Evolutionary conservation across 2,797 vertebrate species (phyloP).

Genomic region (Leptoclinus maculatus): DNA sequence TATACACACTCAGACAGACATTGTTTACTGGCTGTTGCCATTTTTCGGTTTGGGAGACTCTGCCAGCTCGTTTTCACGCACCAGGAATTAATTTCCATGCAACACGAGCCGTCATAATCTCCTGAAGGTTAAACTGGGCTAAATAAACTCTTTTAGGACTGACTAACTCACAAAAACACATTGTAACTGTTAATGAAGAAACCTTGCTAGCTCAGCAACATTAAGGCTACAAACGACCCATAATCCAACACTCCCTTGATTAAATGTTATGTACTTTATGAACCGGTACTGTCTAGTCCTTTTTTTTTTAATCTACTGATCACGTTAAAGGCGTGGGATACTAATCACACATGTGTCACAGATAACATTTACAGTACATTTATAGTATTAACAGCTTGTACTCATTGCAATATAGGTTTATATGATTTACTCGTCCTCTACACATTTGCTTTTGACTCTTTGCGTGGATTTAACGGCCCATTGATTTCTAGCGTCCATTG

Average conservation of each 20-base stretch:
- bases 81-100: background rate
- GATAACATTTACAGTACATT: background rate
- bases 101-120: background rate
- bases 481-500: conserved; percentile 51
- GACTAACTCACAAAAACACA: background rate
- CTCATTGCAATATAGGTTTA: background rate
- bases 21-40: background rate
- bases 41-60: background rate
- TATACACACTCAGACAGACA: background rate
- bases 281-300: background rate
- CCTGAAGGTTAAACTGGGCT: background rate
- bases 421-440: background rate
- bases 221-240: background rate
- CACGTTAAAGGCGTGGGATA: background rate
- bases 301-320: background rate
- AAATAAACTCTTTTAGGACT: conserved; percentile 1
- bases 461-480: conserved; percentile 18
- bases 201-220: background rate
- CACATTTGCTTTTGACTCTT: background rate
- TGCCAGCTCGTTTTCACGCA: background rate
- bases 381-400: background rate
- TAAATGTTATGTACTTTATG: background rate
- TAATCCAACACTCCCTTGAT: background rate
- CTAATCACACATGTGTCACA: background rate
- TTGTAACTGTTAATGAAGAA: background rate